Evolutionary conservation across 2,888 invertebrate species (phyloP), one percentile per base, ranked within the genome.

Genomic region (Acleris holmiana): DNA sequence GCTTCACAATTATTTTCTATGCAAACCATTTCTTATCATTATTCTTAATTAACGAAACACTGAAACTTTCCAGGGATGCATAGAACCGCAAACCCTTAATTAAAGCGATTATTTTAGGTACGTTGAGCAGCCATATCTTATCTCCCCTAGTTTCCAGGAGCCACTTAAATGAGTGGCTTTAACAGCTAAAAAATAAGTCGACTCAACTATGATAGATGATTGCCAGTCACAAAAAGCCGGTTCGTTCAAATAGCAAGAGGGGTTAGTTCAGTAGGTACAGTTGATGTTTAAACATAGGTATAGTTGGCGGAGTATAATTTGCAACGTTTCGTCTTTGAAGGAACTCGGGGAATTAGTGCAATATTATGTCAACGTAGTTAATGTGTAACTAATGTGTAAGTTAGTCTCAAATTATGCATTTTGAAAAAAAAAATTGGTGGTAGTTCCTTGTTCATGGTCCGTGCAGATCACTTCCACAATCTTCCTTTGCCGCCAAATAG

Each of bases 61-160:
- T 59, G 48, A 65, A 65, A 60, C 18, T 49, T 55, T 44, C 49
- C 55, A 49, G 29, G 17, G 51, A 29, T 18, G 44, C 60, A 44
- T 18, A 35, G 61, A 68, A 68, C 70, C 58, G 74, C 62, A 53
- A 54, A 60, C 59, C 69, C 64, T 68, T 72, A 73, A 73, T 79
- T 82, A 85, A 83, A 76, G 74, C 76, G 81, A 82, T 83, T 78
- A 80, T 70, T 71, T 68, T 71, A 76, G 70, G 73, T 75, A 65
- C 74, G 68, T 68, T 71, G 70, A 69, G 68, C 71, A 67, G 65
- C 71, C 50, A 75, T 80, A 84, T 83, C 86, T 87, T 76, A 88
- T 86, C 87, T 86, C 77, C 81, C 83, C 83, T 76, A 77, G 75
- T 73, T 83, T 70, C 68, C 73, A 71, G 72, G 61, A 78, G 77